Evolutionary conservation across 2,888 invertebrate genomes (phyloP).

Genomic region (Mythimna loreyi): DNA sequence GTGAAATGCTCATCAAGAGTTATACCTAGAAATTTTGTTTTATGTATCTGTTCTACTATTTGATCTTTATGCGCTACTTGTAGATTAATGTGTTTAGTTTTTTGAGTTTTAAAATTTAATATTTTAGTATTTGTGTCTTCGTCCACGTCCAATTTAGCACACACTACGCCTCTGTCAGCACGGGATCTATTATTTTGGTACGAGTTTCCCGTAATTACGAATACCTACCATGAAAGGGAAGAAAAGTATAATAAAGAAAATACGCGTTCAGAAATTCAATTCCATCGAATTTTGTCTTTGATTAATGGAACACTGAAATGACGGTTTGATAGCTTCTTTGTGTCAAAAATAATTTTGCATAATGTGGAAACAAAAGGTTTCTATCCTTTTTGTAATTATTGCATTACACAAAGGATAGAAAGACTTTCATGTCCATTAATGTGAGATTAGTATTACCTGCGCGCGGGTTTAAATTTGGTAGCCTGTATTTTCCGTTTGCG

Average conservation of each 20-base stretch:
- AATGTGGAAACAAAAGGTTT: slow-evolving; percentile 46
- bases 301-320: slow-evolving; percentile 64
- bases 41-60: too few species aligned
- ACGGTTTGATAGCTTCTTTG: slow-evolving; percentile 41
- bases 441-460: slow-evolving; percentile 23
- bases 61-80: too few species aligned
- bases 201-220: slow-evolving; percentile 63
- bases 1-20: too few species aligned
- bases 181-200: slow-evolving; percentile 56
- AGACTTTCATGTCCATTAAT: slow-evolving; percentile 41
- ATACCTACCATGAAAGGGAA: slow-evolving; percentile 44
- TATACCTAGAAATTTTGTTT: too few species aligned
- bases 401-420: slow-evolving; percentile 32
- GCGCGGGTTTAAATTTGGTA: slow-evolving; percentile 15
- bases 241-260: slow-evolving; percentile 53
- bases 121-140: too few species aligned
- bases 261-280: slow-evolving; percentile 51
- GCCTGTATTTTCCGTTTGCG: slow-evolving; percentile 25
- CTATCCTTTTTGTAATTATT: slow-evolving; percentile 15
- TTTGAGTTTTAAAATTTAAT: too few species aligned
- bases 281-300: slow-evolving; percentile 66
- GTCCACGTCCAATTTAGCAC: too few species aligned
- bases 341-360: slow-evolving; percentile 55
- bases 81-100: too few species aligned
- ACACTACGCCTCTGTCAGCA: slow-evolving; percentile 14